A percentile compares a stretch with the other conserved stretches of the same genome.
Conservation (phyloP, 2,888 invertebrate species). For the Morinoia aosen region DNA sequence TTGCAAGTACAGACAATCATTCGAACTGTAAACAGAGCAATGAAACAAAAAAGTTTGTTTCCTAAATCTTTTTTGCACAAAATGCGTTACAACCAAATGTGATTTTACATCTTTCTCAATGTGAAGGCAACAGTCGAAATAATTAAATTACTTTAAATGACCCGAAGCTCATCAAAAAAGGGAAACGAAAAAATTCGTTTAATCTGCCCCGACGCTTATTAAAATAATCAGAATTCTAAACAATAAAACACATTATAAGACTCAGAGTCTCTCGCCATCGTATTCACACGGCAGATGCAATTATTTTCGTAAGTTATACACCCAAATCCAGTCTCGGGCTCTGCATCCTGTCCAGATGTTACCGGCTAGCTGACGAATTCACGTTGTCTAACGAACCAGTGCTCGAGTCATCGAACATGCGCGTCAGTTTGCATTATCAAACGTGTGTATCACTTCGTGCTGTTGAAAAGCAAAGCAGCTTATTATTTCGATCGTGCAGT, state of each 20-base stretch:
- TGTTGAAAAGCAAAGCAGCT: too few species aligned
- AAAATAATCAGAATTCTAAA: neutral
- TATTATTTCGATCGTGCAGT: too few species aligned
- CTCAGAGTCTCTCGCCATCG: neutral
- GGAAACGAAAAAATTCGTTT: neutral
- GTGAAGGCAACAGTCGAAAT: neutral
- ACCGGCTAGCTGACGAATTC: neutral
- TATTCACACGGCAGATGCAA: neutral
- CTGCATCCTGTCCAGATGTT: neutral
- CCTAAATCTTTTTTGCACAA: too few species aligned
- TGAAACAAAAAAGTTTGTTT: too few species aligned
- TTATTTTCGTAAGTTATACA: neutral
- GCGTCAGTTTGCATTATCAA: too few species aligned
- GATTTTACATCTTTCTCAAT: too few species aligned
- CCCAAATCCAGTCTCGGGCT: neutral
- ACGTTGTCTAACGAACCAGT: neutral
- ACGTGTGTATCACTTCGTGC: too few species aligned
- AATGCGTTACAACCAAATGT: too few species aligned
- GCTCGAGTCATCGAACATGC: too few species aligned
- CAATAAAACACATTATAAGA: neutral
- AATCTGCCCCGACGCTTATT: neutral
- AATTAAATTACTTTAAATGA: neutral
- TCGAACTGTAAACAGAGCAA: too few species aligned
- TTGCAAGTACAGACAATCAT: too few species aligned
- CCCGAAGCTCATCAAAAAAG: neutral